Percentiles rank a stretch among this genome's conserved stretches.
Evolutionary conservation across 2,888 invertebrate species (phyloP).

Genomic region (Acleris cristana): DNA sequence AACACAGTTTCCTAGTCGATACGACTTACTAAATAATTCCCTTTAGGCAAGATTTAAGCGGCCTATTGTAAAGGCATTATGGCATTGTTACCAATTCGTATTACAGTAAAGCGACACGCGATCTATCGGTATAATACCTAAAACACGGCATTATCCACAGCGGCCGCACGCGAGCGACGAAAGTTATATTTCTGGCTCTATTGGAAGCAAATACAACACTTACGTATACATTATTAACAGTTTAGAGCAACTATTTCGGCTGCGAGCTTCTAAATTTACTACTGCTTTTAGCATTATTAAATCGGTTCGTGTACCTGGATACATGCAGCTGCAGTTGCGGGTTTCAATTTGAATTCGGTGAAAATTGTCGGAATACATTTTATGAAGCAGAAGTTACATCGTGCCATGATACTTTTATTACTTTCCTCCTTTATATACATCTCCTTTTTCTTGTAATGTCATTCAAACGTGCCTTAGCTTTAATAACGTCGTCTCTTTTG

Average conservation of each 20-base stretch:
- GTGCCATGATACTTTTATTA: neutral
- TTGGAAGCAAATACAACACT: slow-evolving; percentile 33
- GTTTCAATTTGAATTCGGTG: slow-evolving; percentile 13
- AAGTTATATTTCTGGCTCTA: slow-evolving; percentile 25
- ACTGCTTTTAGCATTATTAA: slow-evolving; percentile 27
- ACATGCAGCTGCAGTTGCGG: slow-evolving; percentile 3
- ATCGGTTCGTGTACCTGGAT: slow-evolving; percentile 14
- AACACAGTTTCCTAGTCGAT: slow-evolving; percentile 35
- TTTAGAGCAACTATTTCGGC: slow-evolving; percentile 9
- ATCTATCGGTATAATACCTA: slow-evolving; percentile 70
- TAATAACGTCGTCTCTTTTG: neutral
- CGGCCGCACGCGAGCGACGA: slow-evolving; percentile 31
- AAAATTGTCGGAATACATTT: neutral
- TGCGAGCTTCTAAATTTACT: slow-evolving; percentile 17
- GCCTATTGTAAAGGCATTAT: slow-evolving; percentile 72
- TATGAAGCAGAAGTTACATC: neutral
- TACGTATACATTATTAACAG: slow-evolving; percentile 19
- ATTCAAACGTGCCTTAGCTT: neutral
- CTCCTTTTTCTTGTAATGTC: neutral
- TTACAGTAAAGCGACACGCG: slow-evolving; percentile 76
- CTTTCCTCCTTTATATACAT: neutral
- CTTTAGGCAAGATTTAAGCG: slow-evolving; percentile 64
- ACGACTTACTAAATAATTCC: slow-evolving; percentile 61
- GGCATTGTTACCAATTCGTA: slow-evolving; percentile 73
- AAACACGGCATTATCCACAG: slow-evolving; percentile 37